Conservation (phyloP, 2,888 invertebrate species). For the Trachelus troglodyta region DNA sequence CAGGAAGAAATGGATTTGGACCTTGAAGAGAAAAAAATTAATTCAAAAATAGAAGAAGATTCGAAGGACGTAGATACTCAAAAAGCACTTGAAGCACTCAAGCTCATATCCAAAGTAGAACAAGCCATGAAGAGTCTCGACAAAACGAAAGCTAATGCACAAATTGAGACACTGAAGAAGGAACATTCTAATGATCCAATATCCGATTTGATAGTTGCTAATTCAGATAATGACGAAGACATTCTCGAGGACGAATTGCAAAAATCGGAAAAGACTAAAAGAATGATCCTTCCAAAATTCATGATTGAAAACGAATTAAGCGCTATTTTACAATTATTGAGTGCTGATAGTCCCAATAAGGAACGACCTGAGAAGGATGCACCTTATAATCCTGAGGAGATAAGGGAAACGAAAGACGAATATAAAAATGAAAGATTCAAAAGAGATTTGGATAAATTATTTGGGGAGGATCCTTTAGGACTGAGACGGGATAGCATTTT, state of each 20-base stretch:
- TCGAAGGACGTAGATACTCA: conserved; percentile 32
- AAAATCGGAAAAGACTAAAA: conserved; percentile 36
- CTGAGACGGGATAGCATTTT: conserved; percentile 19
- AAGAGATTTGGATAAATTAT: conserved; percentile 27
- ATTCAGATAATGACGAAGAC: conserved; percentile 22
- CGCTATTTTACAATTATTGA: conserved; percentile 32
- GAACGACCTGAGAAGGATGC: background rate
- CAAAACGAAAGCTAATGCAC: background rate
- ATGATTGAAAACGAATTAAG: conserved; percentile 36
- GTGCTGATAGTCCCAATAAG: conserved; percentile 21
- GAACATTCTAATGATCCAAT: conserved; percentile 13
- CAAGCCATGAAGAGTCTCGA: conserved; percentile 32
- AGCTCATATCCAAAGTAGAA: conserved; percentile 41
- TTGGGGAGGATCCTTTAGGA: conserved; percentile 30
- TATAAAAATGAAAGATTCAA: conserved; percentile 1
- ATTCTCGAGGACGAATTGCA: conserved; percentile 35
- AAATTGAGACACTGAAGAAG: background rate
- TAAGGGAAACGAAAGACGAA: conserved; percentile 1
- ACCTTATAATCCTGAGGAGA: conserved; percentile 6
- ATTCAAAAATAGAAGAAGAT: background rate
- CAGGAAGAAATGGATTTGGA: background rate
- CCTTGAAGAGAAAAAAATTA: background rate
- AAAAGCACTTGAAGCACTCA: conserved; percentile 39
- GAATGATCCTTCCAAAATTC: conserved; percentile 30
- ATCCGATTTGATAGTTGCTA: conserved; percentile 7